Conservation (phyloP, 2,888 invertebrate species). For the Miltochrista miniata region DNA sequence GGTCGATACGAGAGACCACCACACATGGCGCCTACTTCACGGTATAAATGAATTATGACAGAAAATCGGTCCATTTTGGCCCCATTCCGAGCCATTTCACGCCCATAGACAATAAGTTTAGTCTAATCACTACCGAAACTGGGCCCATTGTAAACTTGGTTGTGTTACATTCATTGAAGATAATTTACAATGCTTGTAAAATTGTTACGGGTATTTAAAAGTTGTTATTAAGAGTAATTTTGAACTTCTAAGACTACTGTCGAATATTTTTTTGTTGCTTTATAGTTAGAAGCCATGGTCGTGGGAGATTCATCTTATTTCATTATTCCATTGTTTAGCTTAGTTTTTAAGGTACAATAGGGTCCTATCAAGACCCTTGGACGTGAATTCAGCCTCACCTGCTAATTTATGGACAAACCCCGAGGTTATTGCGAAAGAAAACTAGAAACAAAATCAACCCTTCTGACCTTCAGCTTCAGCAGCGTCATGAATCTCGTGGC, state of each 20-base stretch:
- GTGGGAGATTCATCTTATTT: too few species aligned
- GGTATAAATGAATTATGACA: constrained; percentile 59
- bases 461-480: too few species aligned
- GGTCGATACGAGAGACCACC: constrained; percentile 45
- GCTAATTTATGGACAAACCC: too few species aligned
- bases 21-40: constrained; percentile 73
- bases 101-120: constrained; percentile 44
- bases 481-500: too few species aligned
- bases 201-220: constrained; percentile 2
- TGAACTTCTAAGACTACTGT: not conserved
- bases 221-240: not conserved
- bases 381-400: too few species aligned
- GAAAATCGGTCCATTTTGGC: constrained; percentile 44
- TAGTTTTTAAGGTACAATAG: too few species aligned
- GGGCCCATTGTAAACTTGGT: constrained; percentile 25
- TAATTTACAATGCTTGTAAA: not conserved
- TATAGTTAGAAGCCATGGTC: too few species aligned
- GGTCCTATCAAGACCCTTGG: too few species aligned
- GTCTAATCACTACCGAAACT: constrained; percentile 33
- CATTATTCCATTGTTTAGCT: too few species aligned
- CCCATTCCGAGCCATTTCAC: constrained; percentile 50
- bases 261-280: too few species aligned
- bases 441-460: too few species aligned
- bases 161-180: not conserved
- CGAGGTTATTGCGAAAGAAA: too few species aligned